Conservation (phyloP, 1,140 invertebrate species). For the Zaprionus inermis region DNA sequence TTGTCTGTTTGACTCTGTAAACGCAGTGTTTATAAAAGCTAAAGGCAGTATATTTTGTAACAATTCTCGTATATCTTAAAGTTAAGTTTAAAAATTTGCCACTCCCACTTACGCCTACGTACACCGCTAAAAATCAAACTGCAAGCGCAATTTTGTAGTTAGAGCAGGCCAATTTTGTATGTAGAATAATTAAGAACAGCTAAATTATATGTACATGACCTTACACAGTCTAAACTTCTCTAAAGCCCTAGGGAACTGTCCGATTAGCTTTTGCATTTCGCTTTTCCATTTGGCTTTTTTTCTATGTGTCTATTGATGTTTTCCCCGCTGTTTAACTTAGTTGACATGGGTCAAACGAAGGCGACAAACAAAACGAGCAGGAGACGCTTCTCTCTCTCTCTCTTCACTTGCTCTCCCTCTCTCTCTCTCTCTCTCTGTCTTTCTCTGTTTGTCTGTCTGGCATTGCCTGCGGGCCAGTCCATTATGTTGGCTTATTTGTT, state of each 20-base stretch:
- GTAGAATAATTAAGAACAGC: too few relatives aligned
- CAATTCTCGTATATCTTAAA: too few relatives aligned
- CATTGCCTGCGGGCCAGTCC: constrained; percentile 55
- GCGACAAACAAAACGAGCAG: constrained; percentile 6
- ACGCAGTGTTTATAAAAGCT: too few relatives aligned
- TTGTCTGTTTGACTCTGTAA: too few relatives aligned
- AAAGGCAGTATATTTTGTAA: too few relatives aligned
- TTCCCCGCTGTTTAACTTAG: constrained; percentile 68
- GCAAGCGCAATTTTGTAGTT: too few relatives aligned
- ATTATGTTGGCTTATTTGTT: constrained; percentile 78
- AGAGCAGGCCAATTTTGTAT: too few relatives aligned
- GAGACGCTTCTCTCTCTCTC: neutral
- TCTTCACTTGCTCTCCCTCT: neutral
- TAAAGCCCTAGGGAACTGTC: too few relatives aligned
- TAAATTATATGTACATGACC: too few relatives aligned
- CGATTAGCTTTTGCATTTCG: constrained; percentile 23
- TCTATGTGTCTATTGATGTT: constrained; percentile 44
- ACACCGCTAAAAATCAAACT: too few relatives aligned
- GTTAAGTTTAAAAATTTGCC: neutral
- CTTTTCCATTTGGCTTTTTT: constrained; percentile 14
- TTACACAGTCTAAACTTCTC: too few relatives aligned
- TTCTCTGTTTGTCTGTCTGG: constrained; percentile 7
- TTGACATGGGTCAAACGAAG: constrained; percentile 69
- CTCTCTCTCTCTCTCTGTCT: constrained; percentile 1
- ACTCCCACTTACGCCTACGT: too few relatives aligned